Evolutionary conservation across 2,888 invertebrate genomes (phyloP).

Genomic region (Nomada fucata): DNA sequence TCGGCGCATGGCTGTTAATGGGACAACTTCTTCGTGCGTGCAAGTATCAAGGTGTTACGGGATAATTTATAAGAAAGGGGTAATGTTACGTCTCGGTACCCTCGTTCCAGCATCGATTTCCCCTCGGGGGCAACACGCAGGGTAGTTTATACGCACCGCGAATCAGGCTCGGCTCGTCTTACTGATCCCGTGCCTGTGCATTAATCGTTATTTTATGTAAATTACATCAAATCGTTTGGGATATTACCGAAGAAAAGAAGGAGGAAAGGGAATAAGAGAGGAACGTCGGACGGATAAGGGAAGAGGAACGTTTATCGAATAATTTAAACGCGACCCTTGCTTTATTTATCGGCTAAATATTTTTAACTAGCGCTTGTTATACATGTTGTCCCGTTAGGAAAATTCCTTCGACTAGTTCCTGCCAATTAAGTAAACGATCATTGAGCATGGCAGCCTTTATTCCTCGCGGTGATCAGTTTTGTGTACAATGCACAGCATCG

Average conservation of each 20-base stretch:
- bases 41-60: conserved; percentile 55
- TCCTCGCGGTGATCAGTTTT: conserved; percentile 5
- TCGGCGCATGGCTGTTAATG: conserved; percentile 55
- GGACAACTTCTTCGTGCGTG: conserved; percentile 59
- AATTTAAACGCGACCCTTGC: conserved; percentile 29
- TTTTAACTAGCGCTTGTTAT: background rate
- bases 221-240: conserved; percentile 48
- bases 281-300: background rate
- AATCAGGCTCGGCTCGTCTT: conserved; percentile 58
- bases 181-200: conserved; percentile 38
- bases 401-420: conserved; percentile 24
- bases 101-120: conserved; percentile 33
- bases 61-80: conserved; percentile 60
- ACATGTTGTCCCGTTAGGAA: conserved; percentile 7
- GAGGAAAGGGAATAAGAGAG: background rate
- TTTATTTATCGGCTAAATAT: conserved; percentile 28
- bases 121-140: conserved; percentile 23
- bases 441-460: background rate
- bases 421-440: conserved; percentile 25
- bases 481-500: too few relatives aligned
- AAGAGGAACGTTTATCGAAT: conserved; percentile 29
- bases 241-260: background rate
- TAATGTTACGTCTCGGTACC: conserved; percentile 46
- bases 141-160: conserved; percentile 43
- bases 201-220: conserved; percentile 60